Evolutionary conservation across 1,140 invertebrate genomes (phyloP), one percentile per base, ranked within the genome.

Genomic region (Achroia grisella): DNA sequence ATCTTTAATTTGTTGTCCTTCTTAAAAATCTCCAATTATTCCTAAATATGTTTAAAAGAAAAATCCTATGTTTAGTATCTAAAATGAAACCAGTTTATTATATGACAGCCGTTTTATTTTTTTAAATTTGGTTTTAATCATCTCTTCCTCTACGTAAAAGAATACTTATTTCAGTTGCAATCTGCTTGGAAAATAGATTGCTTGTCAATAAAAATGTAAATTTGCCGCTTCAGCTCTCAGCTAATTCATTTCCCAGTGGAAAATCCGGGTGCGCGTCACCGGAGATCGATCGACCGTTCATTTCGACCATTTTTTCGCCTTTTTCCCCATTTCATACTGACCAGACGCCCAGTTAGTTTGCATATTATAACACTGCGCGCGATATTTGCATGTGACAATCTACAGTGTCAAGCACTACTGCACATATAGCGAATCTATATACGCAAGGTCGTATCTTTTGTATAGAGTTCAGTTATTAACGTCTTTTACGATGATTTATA

Each of bases 131-230:
- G 17, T 23, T 23, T 23, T 23, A 23, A 23, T 44, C 47, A 31
- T 48, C 40, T 61, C 55, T 56, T 51, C 48, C 48, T 47, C 50
- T 37, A 60, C 44, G 55, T 48, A 52, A 58, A 55, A 62, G 52
- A 58, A 50, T 61, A 36, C 46, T 59, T 53, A 53, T 60, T 68
- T 52, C 62, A 61, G 72, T 72, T 65, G 72, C 63, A 67, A 71
- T 79, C 73, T 71, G 63, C 58, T 70, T 69, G 63, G 75, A 67
- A 74, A 83, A 83, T 77, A 80, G 76, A 80, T 77, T 70, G 75
- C 57, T 76, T 81, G 77, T 84, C 77, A 84, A 84, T 84, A 84
- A 84, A 84, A 84, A 84, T 84, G 80, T 84, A 84, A 84, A 84
- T 84, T 81, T 71, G 54, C 50, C 66, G 61, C 70, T 72, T 71